phyloP scores from a whole-genome alignment of 2,113 vertebrate species.

The Paracanthobrama guichenoti region DNA sequence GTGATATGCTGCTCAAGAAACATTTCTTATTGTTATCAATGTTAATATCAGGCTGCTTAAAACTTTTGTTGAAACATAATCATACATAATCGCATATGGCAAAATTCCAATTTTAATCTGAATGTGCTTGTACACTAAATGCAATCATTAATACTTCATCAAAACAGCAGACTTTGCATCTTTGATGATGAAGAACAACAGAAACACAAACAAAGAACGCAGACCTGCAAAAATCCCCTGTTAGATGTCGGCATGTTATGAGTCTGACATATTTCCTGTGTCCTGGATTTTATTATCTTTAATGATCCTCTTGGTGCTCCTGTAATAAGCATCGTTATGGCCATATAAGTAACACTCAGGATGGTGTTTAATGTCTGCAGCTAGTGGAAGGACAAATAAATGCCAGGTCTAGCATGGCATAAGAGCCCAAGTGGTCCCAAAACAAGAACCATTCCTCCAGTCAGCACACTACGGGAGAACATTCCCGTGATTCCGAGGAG shows the following conservation, averaged over 20 bases:
- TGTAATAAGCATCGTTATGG: conserved; percentile 56
- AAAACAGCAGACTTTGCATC: background rate
- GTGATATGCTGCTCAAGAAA: no score
- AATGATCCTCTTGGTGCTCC: conserved; percentile 54
- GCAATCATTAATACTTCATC: background rate
- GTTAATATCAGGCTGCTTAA: no score
- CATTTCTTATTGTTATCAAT: no score
- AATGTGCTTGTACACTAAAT: background rate
- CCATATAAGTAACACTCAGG: conserved; percentile 40
- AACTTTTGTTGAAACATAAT: background rate
- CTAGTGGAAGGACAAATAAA: conserved; percentile 20
- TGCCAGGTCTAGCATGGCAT: conserved; percentile 8
- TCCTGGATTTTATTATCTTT: conserved; percentile 61
- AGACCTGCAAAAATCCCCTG: conserved; percentile 50
- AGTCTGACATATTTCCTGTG: conserved; percentile 64
- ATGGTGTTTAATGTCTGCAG: conserved; percentile 46
- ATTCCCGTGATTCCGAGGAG: conserved; percentile 38
- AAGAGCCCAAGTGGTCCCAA: conserved; percentile 8
- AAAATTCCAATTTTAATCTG: no score
- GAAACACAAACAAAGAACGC: conserved; percentile 7
- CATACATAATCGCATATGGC: background rate
- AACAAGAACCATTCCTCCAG: background rate
- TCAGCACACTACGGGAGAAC: background rate
- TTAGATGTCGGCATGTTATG: conserved; percentile 55
- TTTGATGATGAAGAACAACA: conserved; percentile 4